Conservation (phyloP, 1,140 invertebrate species). For the Phthorimaea operculella region DNA sequence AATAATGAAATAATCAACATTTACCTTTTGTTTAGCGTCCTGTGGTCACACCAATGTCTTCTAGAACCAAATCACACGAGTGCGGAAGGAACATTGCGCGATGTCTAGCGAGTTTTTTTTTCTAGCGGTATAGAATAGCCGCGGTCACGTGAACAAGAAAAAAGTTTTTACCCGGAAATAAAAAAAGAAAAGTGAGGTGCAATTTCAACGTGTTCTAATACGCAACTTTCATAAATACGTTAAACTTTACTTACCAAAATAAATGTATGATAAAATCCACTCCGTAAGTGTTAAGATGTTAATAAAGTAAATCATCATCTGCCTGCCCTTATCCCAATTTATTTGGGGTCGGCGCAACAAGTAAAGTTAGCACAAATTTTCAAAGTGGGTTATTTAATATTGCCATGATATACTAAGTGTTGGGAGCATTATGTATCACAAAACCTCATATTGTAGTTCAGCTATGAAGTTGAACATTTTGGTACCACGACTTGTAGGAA, state of each 20-base stretch:
- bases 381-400: not conserved
- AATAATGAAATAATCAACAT: slow-evolving; percentile 28
- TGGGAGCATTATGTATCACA: too few species aligned
- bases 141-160: not conserved
- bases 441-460: too few species aligned
- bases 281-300: slow-evolving; percentile 10
- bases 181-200: slow-evolving; percentile 22
- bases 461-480: too few species aligned
- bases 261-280: slow-evolving; percentile 24
- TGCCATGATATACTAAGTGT: not conserved
- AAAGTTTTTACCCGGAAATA: slow-evolving; percentile 7
- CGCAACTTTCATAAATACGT: slow-evolving; percentile 23
- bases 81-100: slow-evolving; percentile 11
- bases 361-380: slow-evolving; percentile 2
- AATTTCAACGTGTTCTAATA: slow-evolving; percentile 23
- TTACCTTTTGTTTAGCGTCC: slow-evolving; percentile 30
- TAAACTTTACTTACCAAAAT: slow-evolving; percentile 39
- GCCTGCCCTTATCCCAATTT: too few species aligned
- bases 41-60: slow-evolving; percentile 12
- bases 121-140: slow-evolving; percentile 4
- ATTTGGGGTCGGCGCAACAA: too few species aligned
- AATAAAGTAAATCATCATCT: too few species aligned
- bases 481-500: too few species aligned
- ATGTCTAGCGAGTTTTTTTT: too few species aligned
- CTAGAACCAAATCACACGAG: slow-evolving; percentile 20